phyloP scores from a whole-genome alignment of 2,113 vertebrate genomes.

The Myotis lucifugus region DNA sequence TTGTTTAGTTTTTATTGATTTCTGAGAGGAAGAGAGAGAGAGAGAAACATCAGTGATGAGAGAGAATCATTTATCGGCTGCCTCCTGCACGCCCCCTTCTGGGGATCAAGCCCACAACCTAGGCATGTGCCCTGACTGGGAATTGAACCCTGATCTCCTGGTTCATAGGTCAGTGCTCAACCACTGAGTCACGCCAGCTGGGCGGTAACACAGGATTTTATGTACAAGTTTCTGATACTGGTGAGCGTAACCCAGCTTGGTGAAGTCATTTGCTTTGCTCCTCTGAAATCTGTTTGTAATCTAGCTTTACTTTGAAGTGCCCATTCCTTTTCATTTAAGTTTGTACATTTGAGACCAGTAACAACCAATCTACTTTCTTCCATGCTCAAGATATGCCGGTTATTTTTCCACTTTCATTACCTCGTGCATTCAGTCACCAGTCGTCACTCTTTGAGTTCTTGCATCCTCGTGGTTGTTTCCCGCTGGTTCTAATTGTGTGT shows the following conservation, averaged over 20 bases:
- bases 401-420: constrained; percentile 58
- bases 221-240: not conserved
- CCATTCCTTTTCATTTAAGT: constrained; percentile 58
- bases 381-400: constrained; percentile 44
- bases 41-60: no score
- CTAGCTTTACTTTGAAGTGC: constrained; percentile 61
- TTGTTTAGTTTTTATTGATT: not conserved
- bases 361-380: constrained; percentile 57
- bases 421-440: constrained; percentile 57
- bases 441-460: constrained; percentile 74
- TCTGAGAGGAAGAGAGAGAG: no score
- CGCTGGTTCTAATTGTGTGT: not conserved
- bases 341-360: constrained; percentile 73
- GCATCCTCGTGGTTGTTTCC: constrained; percentile 66
- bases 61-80: no score
- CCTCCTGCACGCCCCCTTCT: no score
- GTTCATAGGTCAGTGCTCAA: no score
- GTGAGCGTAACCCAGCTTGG: not conserved
- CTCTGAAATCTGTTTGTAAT: constrained; percentile 26
- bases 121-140: no score
- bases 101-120: no score
- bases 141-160: no score
- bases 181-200: no score
- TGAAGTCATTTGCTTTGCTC: not conserved
- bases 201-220: not conserved